phyloP scores from a whole-genome alignment of 1,140 invertebrate genomes.

The Rhyzopertha dominica region DNA sequence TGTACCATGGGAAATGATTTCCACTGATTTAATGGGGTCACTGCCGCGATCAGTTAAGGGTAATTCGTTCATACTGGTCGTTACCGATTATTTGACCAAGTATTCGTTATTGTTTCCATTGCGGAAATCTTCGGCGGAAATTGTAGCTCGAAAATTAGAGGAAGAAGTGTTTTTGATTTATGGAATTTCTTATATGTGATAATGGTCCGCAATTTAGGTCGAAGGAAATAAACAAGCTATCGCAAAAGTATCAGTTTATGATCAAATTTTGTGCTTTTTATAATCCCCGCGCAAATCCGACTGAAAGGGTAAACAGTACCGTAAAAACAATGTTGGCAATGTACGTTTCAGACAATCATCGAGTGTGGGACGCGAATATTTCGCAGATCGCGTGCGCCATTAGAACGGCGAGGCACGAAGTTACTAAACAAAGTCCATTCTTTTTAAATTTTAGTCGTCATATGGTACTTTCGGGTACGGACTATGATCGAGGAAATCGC shows the following conservation, averaged over 20 bases:
- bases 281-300: constrained; percentile 1
- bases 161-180: constrained; percentile 10
- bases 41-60: constrained; percentile 9
- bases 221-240: neutral
- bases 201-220: constrained; percentile 9
- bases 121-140: neutral
- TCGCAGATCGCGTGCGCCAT: constrained; percentile 22
- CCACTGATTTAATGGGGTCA: constrained; percentile 12
- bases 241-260: neutral
- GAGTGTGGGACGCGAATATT: constrained; percentile 28
- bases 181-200: constrained; percentile 18
- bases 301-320: constrained; percentile 21
- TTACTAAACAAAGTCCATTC: constrained; percentile 26
- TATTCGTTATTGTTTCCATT: constrained; percentile 9
- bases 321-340: constrained; percentile 25
- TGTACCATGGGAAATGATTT: constrained; percentile 13
- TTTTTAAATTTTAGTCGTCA: constrained; percentile 8
- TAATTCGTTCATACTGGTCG: constrained; percentile 10
- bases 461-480: no score
- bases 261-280: constrained; percentile 1
- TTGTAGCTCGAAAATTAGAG: constrained; percentile 4
- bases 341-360: constrained; percentile 29
- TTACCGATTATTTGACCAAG: constrained; percentile 14
- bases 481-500: no score
- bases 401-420: constrained; percentile 27